These are phyloP conservation scores for Rhagonycha lutea DNA, from an alignment of 2,888 invertebrate genomes.

Conservation along the genomic window DNA sequence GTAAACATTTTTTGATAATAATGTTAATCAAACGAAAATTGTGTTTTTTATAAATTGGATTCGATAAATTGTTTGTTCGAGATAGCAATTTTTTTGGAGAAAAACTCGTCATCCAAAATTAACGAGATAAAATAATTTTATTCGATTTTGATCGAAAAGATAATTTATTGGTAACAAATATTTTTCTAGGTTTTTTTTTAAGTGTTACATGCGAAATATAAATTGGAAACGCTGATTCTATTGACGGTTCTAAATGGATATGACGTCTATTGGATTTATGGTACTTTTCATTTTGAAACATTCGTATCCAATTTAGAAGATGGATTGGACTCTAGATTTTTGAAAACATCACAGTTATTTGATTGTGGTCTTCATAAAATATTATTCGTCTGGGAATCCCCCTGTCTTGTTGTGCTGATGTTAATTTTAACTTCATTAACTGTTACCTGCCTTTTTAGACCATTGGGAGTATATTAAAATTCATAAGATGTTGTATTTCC, in stretches of 20 bases:
- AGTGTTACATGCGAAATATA: neutral
- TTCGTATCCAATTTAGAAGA: neutral
- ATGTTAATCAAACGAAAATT: no score
- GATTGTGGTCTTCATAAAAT: neutral
- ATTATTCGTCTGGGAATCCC: neutral
- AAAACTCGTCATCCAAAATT: neutral
- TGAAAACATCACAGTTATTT: neutral
- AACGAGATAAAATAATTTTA: neutral
- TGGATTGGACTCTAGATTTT: neutral
- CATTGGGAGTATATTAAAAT: neutral
- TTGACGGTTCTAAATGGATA: neutral
- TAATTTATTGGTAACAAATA: neutral
- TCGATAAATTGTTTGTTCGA: neutral
- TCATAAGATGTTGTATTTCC: neutral
- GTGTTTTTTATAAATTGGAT: neutral
- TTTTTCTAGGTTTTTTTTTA: neutral
- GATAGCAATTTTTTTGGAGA: neutral
- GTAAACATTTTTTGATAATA: no score
- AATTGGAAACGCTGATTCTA: neutral
- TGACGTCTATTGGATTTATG: neutral
- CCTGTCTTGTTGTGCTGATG: neutral
- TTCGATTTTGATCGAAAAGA: neutral
- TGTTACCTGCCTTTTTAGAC: neutral
- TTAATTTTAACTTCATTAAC: neutral
- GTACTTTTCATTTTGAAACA: neutral